Evolutionary conservation across 2,797 vertebrate species (phyloP), one percentile per base, ranked within the genome.

Genomic region (Lacerta bilineata): DNA sequence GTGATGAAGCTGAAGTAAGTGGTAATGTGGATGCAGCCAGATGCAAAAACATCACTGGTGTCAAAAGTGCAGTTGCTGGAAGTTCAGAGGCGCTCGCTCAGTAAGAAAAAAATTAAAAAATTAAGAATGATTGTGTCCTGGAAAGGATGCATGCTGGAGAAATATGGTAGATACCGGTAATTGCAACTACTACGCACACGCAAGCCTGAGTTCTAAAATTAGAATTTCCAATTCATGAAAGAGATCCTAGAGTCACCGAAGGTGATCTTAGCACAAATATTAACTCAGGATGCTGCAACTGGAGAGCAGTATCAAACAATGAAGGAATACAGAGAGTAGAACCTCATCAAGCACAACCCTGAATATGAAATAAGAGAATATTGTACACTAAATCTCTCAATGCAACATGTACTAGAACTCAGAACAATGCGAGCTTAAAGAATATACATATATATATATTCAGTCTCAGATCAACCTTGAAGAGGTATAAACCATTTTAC

Each of bases 181-280:
- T 69, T 59, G 50, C 43, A 69, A 4, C 33, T 27, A 11, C 43
- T 18, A 18, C 3, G 7, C n/a, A 7, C 61, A 29, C 0, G 6
- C 4, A 39, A 29, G 13, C 29, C 2, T 36, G 55, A 80, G 23
- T 29, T 80, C 61, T 85, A 46, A 29, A 75, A 85, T n/a, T 81
- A 66, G 9, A n/a, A 55, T 88, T 80, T 41, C 27, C 33, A 59
- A 66, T 59, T 84, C 27, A 33, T 43, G 23, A 39, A 64, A 43
- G 18, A 61, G 39, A 80, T 23, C 68, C 8, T 55, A 72, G 55
- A 64, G n/a, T 43, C 20, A 36, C 25, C 1, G 10, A 9, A 23
- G 43, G 23, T 15, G 2, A 77, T 68, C 43, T 68, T n/a, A 68
- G n/a, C 36, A 71, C 75, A 84, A 84, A 84, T 84, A 84, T 59